A percentile compares a stretch with the other conserved stretches of the same genome.
Conservation (phyloP, 2,113 vertebrate species). For the Callionymus lyra region DNA sequence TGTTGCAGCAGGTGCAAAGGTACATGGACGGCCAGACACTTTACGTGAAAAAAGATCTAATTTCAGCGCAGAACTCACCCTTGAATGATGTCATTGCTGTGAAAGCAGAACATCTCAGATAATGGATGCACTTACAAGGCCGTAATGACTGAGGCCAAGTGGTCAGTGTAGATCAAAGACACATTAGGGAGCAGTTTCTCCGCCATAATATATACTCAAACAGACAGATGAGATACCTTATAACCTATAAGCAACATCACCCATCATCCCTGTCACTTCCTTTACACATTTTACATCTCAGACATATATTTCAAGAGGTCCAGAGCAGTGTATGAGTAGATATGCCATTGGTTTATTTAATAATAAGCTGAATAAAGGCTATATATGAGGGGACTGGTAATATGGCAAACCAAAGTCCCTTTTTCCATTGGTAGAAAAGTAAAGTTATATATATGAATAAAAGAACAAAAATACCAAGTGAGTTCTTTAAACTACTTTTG, state of each 20-base stretch:
- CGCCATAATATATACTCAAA: conserved; percentile 38
- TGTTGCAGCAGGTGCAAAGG: too few species aligned
- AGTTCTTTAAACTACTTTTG: too few species aligned
- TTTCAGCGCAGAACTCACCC: conserved; percentile 25
- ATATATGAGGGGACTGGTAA: too few species aligned
- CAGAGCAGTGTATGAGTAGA: too few species aligned
- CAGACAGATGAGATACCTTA: conserved; percentile 28
- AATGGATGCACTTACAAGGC: conserved; percentile 45
- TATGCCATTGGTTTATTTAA: too few species aligned
- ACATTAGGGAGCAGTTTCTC: conserved; percentile 36
- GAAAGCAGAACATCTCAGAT: conserved; percentile 39
- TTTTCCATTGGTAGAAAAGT: too few species aligned
- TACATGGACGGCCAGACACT: conserved; percentile 5
- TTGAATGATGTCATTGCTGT: conserved; percentile 29
- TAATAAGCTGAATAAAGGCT: too few species aligned
- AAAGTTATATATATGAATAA: too few species aligned
- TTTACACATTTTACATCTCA: conserved; percentile 7
- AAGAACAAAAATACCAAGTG: too few species aligned
- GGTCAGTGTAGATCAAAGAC: conserved; percentile 39
- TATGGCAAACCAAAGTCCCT: too few species aligned
- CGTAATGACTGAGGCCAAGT: conserved; percentile 26
- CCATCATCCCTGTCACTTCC: conserved; percentile 29
- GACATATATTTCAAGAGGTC: too few species aligned
- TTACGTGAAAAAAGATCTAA: neutral
- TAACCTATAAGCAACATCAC: conserved; percentile 49